phyloP scores from a whole-genome alignment of 2,888 invertebrate species.

The Thymelicus lineola region DNA sequence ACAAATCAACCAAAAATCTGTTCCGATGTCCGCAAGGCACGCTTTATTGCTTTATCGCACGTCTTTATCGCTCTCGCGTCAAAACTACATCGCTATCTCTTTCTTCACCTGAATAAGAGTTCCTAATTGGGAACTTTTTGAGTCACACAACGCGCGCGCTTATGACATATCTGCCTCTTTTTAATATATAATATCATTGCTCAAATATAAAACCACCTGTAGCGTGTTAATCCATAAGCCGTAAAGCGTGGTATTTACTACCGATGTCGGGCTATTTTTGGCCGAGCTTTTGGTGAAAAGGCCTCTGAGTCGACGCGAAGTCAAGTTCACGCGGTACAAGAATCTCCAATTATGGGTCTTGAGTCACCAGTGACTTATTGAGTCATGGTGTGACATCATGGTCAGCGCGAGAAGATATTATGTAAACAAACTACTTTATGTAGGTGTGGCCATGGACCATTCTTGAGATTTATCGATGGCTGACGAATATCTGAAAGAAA shows the following conservation, averaged over 20 bases:
- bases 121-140: too few species aligned
- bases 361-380: not conserved
- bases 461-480: too few species aligned
- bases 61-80: too few species aligned
- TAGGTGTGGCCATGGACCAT: not conserved
- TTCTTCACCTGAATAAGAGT: too few species aligned
- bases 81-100: too few species aligned
- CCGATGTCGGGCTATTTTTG: not conserved
- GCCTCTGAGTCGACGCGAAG: not conserved
- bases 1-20: too few species aligned
- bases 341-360: constrained; percentile 1
- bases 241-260: not conserved
- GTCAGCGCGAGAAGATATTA: not conserved
- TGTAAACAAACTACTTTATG: not conserved
- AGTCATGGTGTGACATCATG: constrained; percentile 3
- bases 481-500: too few species aligned
- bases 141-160: too few species aligned
- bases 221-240: not conserved
- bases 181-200: too few species aligned
- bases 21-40: too few species aligned
- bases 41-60: too few species aligned
- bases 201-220: constrained; percentile 3
- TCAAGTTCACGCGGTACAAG: not conserved
- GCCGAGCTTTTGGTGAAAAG: not conserved
- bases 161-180: too few species aligned